These are phyloP conservation scores for Psittacula echo DNA, from an alignment of 2,797 vertebrate species.

Conservation along the genomic window DNA sequence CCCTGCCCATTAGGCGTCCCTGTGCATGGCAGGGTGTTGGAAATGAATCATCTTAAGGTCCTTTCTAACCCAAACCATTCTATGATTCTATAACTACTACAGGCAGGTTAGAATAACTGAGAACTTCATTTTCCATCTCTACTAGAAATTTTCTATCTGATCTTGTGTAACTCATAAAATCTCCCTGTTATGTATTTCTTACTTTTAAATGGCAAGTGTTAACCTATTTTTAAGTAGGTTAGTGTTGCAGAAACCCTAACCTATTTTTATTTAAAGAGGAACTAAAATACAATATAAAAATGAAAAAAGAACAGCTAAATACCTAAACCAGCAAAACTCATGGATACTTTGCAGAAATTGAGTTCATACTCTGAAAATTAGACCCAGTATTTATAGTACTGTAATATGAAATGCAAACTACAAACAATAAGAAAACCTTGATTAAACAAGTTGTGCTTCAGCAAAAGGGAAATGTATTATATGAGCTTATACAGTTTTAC, in stretches of 20 bases:
- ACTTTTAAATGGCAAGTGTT: background rate
- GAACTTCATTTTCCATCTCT: background rate
- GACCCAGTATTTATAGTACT: background rate
- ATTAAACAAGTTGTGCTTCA: background rate
- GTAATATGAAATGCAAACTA: background rate
- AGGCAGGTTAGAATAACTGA: background rate
- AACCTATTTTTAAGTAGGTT: background rate
- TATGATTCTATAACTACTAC: background rate
- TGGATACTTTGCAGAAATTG: background rate
- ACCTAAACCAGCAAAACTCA: background rate
- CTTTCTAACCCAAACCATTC: background rate
- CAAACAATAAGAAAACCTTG: background rate
- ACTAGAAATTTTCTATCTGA: background rate
- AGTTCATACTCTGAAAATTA: background rate
- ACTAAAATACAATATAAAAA: background rate
- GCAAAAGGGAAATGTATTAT: background rate
- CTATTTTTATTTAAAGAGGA: background rate
- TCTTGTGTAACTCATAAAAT: background rate
- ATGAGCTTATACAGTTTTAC: background rate
- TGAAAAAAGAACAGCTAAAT: background rate
- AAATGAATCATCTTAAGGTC: background rate
- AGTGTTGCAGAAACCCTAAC: background rate
- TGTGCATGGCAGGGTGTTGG: background rate
- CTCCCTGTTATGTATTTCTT: background rate
- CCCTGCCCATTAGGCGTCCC: background rate